Base-by-base conservation (phyloP, 1,140 invertebrate genomes). In the Orussus abietinus region DNA sequence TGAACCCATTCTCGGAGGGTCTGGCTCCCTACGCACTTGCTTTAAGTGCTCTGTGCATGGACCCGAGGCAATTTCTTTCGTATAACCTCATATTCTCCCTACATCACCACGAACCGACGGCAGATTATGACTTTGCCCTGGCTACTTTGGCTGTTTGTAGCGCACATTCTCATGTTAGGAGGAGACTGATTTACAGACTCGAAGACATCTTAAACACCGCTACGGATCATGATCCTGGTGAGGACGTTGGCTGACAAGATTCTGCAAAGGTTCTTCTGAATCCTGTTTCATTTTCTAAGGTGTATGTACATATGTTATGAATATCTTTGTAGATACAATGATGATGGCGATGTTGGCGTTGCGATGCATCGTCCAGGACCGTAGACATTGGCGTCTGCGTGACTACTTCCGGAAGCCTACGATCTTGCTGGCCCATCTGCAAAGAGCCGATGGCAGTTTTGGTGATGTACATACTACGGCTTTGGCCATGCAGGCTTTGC, bases 301-400 rank as follows among this genome's bases (percentile, higher is more conserved):
- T n/a, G n/a, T n/a, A n/a, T n/a, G n/a, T n/a, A 38, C 2, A 13
- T 30, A 19, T 25, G 21, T 39, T 26, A 22, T 37, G 19, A 14
- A 32, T n/a, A n/a, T 17, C 37, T 33, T 69, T 72, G 3, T 59
- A 84, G 89, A 92, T 53, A 89, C 88, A 2, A 82, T 90, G 47
- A 83, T 86, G 0, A 88, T 90, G 81, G 85, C 88, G 11, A 83
- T 90, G 14, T 68, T 91, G 62, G 87, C 88, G 0, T 67, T 91
- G 37, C 81, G 85, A 36, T 92, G 89, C 64, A 85, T 90, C 39
- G 84, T 87, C n/a, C 86, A 85, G 46, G 87, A 89, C 50, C 86
- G 89, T 55, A 76, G 84, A 1, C 86, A 88, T 58, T 77, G 86
- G 19, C 87, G 87, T 53, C 66, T 90, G 18, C 80, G 84, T 44